Evolutionary conservation across 2,113 vertebrate genomes (phyloP), one percentile per base, ranked within the genome.

Genomic region (Suricata suricatta): DNA sequence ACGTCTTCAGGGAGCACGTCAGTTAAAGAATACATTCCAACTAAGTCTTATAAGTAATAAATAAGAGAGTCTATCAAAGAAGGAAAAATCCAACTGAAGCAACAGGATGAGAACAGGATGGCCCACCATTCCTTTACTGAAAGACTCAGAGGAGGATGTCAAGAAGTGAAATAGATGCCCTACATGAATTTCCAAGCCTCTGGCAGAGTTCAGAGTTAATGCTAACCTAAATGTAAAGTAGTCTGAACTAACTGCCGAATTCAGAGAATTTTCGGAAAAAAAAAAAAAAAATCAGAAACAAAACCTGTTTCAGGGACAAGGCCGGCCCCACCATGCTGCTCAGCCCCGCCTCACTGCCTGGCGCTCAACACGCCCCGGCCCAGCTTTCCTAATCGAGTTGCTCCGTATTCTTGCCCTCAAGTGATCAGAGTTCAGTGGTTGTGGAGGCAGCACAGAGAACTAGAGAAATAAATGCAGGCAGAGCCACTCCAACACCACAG

Each of bases 161-260:
- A 95, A 66, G n/a, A 87, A 95, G 88, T 54, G 0, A 63, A 85
- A 97, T 95, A 77, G 44, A 85, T n/a, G 63, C 88, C 52, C 63
- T 87, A 85, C 57, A 88, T 29, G 74, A 71, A 88, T 52, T 92
- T 85, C 88, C 38, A 33, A 52, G 41, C 60, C 85, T 64, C 77
- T 33, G 29, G 87, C 71, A 82, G 88, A 93, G 82, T 8, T 92
- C 93, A 89, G 88, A 47, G n/a, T 31, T 5, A 79, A 66, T 9
- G 54, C 92, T 94, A 79, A 50, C 16, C 71, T 54, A 52, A n/a
- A 29, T 47, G 81, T 57, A 9, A 47, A 84, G 44, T 27, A 27
- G 71, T 76, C 17, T 93, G 54, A 97, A 86, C 86, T 74, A 76
- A 9, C 66, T 44, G 63, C 23, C 66, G 17, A 76, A 84, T 82